Conservation (phyloP, 2,113 vertebrate genomes). For the Nannobrachium achirus region DNA sequence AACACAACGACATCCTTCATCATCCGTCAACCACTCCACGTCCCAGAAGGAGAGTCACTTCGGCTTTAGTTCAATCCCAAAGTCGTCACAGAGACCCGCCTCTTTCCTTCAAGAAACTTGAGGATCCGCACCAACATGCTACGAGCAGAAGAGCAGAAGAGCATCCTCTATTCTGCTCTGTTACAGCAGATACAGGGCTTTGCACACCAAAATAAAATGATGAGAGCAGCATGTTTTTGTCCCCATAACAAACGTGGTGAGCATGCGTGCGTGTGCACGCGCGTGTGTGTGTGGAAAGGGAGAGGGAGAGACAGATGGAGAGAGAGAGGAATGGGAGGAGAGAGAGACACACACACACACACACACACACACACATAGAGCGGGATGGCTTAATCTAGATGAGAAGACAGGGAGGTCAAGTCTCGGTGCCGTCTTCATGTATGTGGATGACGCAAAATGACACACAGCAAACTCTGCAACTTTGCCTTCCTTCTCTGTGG, state of each 20-base stretch:
- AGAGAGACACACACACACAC: not conserved
- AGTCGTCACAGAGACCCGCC: conserved; percentile 46
- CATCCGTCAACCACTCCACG: conserved; percentile 8
- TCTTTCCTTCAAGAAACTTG: conserved; percentile 27
- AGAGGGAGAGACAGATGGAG: not conserved
- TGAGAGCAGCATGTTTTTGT: conserved; percentile 70
- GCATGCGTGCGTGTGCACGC: conserved; percentile 27
- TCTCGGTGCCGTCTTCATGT: conserved; percentile 26
- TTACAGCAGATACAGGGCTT: conserved; percentile 69
- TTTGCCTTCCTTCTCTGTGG: conserved; percentile 36
- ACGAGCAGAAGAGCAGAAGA: conserved; percentile 42
- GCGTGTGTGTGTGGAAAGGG: conserved; percentile 4
- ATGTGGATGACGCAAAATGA: conserved; percentile 55
- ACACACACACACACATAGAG: not conserved
- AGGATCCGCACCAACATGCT: conserved; percentile 15
- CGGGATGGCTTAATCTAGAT: too few species aligned
- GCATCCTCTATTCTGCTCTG: conserved; percentile 49
- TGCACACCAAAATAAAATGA: conserved; percentile 72
- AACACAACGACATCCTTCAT: conserved; percentile 19
- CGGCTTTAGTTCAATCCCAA: conserved; percentile 60
- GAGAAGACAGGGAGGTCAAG: not conserved
- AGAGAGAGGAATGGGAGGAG: not conserved
- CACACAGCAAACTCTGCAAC: conserved; percentile 64
- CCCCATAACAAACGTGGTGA: conserved; percentile 63
- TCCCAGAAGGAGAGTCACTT: conserved; percentile 32